Conservation (phyloP, 64 coral and sea anemone genomes). For the Acropora tenuis region DNA sequence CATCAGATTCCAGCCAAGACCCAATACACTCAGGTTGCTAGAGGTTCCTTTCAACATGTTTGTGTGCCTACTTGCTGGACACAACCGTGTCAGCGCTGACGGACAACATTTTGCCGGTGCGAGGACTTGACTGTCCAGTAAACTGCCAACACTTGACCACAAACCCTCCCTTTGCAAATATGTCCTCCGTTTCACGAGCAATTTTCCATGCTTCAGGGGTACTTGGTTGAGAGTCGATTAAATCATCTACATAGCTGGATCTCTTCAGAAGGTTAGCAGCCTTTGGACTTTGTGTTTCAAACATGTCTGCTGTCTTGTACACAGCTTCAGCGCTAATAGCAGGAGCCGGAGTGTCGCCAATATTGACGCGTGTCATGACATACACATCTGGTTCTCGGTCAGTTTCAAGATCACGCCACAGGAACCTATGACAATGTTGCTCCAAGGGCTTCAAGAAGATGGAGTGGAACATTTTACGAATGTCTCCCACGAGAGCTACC, state of each 20-base stretch:
- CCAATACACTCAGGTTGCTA: slow-evolving; percentile 59
- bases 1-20: slow-evolving; percentile 65
- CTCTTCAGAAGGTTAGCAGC: slow-evolving; percentile 57
- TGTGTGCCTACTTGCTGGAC: neutral
- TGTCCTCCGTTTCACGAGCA: slow-evolving; percentile 56
- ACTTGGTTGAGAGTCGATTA: slow-evolving; percentile 53
- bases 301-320: slow-evolving; percentile 72
- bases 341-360: slow-evolving; percentile 45
- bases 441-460: slow-evolving; percentile 24
- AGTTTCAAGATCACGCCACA: slow-evolving; percentile 48
- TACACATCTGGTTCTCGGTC: slow-evolving; percentile 52
- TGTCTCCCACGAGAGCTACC: slow-evolving; percentile 49
- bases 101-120: slow-evolving; percentile 14
- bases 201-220: slow-evolving; percentile 27
- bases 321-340: slow-evolving; percentile 70
- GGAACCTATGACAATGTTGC: slow-evolving; percentile 61
- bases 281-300: slow-evolving; percentile 39
- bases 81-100: neutral
- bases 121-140: slow-evolving; percentile 60
- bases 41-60: slow-evolving; percentile 74
- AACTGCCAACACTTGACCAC: slow-evolving; percentile 76
- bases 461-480: neutral
- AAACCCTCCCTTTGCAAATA: slow-evolving; percentile 74
- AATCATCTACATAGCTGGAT: slow-evolving; percentile 71
- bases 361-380: slow-evolving; percentile 55